Evolutionary conservation across 1,140 invertebrate species (phyloP), one percentile per base, ranked within the genome.

Genomic region (Lethrus apterus): DNA sequence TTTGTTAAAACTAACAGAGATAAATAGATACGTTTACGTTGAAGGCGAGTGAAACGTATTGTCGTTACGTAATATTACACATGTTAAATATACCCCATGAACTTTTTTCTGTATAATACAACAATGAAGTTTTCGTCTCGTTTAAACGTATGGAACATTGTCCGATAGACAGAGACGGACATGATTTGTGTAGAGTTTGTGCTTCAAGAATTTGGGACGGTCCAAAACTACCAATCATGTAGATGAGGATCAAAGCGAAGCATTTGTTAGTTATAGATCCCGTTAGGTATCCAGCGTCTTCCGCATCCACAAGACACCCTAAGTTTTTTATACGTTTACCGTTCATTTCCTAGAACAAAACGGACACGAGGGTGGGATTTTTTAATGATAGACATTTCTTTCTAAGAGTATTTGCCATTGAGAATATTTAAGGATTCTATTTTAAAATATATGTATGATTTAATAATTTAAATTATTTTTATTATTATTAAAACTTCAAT

Each of bases 271-370:
- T 38, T 44, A 30, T 35, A 35, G 18, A 32, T 52, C 34, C 50
- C 50, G 50, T 52, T 52, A 52, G 50, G 50, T 52, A 40, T 35
- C 38, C 46, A 34, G 40, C 42, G 31, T 47, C 46, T 52, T 52
- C 50, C 50, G 50, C 47, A 48, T 52, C 44, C 10, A 17, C 35
- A 35, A 48, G 42, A 48, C 50, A 52, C 50, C 50, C 50, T 33
- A 23, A 24, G 44, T 38, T 52, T 52, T 52, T 52, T 52, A 42
- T 52, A 44, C 31, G 17, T 20, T 20, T 48, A 52, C 50, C 50
- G 50, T 52, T 52, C 23, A 23, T 48, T 52, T 52, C 50, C 46
- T 38, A 38, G 50, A 52, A 52, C 26, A 32, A 35, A 52, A 48
- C 46, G 46, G 43, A 52, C 46, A 34, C 34, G 46, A 45, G 50